Conservation (phyloP, 2,797 vertebrate species). For the Bufotes viridis region DNA sequence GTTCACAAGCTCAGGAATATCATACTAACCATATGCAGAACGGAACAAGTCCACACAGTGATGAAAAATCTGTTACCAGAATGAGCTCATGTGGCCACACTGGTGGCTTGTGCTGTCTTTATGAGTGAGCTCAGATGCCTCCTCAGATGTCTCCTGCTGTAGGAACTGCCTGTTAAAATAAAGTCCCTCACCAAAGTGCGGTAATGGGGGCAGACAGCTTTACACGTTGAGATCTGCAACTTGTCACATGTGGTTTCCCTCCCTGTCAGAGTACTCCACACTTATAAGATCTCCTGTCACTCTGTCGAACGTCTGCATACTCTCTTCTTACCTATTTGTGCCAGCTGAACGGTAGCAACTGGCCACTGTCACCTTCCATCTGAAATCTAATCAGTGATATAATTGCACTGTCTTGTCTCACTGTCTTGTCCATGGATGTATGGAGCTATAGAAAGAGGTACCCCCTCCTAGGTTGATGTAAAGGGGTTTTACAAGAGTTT, state of each 20-base stretch:
- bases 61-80: background rate
- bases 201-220: constrained; percentile 14
- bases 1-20: no score
- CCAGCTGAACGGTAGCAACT: background rate
- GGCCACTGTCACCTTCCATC: background rate
- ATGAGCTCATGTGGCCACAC: background rate
- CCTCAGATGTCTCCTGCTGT: background rate
- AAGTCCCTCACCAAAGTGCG: background rate
- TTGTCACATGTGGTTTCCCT: constrained; percentile 29
- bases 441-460: no score
- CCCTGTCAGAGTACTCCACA: constrained; percentile 22
- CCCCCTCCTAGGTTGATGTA: no score
- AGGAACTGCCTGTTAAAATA: background rate
- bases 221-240: constrained; percentile 21
- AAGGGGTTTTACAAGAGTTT: no score
- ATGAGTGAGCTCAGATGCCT: constrained; percentile 2
- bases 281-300: constrained; percentile 17
- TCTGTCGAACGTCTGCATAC: background rate
- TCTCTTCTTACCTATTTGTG: constrained; percentile 11
- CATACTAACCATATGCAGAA: no score
- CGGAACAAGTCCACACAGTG: background rate
- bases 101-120: background rate
- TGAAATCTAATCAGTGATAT: background rate
- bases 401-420: background rate
- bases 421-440: no score